Base-by-base conservation (phyloP, 2,113 vertebrate genomes). In the Seriola aureovittata region DNA sequence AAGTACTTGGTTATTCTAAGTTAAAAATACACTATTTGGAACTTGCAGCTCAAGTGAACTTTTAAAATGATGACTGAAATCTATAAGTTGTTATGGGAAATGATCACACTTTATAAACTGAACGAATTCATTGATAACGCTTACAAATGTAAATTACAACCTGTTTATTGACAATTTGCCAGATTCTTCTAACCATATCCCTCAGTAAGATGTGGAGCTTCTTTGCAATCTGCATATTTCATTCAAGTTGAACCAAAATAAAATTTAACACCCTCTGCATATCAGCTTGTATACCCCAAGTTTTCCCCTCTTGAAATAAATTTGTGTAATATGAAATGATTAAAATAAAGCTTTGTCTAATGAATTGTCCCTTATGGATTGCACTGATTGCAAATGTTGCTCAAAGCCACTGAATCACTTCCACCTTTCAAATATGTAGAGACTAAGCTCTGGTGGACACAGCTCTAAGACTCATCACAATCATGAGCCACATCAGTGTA, bases 401-500 rank as follows among this genome's bases (percentile, higher is more conserved):
- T 46, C 0, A 0, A 5, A 60, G 13, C 38, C 38, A 38, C 38
- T 38, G 38, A 34, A 1, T 2, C 36, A 38, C 38, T 25, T 34
- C 13, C 10, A 17, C 34, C 23, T 64, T 25, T 71, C 13, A 3
- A 2, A 12, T 25, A 23, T 44, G 25, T 29, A 65, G 21, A 23
- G 2, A 59, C 11, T 17, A 16, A 42, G 5, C 38, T 21, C 4
- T 19, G 14, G 4, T 19, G 1, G 10, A 29, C 21, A 6, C 12
- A 68, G 32, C 23, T n/a, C 23, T 7, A 34, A 50, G 71, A 7
- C 14, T 64, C 21, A 21, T 25, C 29, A 29, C 29, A 29, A 29
- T 29, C 12, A 29, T 34, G 17, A 55, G 42, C 52, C 9, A 73
- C 42, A 71, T 46, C 13, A 52, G 25, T 79, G 78, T 70, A 84